Base-by-base conservation (phyloP, 2,797 vertebrate genomes). In the Aulostomus chinensis region DNA sequence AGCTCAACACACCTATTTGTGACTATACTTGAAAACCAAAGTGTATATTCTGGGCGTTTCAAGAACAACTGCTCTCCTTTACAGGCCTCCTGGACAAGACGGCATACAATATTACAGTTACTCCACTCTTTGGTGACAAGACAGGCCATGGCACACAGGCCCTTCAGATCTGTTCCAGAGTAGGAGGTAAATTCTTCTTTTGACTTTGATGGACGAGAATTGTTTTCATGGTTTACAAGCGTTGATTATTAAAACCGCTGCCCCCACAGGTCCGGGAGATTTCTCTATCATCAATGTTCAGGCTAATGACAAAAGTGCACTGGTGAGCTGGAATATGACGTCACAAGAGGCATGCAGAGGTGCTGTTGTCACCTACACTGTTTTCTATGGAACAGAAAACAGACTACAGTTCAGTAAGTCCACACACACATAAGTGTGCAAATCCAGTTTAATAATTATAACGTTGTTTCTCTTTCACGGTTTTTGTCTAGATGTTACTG, bases 101-200 rank as follows among this genome's bases (percentile, higher is more conserved):
- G 22, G 57, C 36, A 0, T 90, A 88, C 52, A 61, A 68, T 9
- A 79, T 91, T 9, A 86, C 86, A 24, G 79, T 91, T 3, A 88
- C 86, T 9, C 82, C 88, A 3, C 61, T 91, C 10, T 69, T 83
- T 34, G 38, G 12, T 20, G 35, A 68, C 28, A 63, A 47, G 38
- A 73, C 85, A 0, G 88, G 89, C 16, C 72, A 41, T 0, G 37
- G 76, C 30, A 24, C 37, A n/a, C 41, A 66, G 18, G 63, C 34
- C 5, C 21, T 14, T 16, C 60, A 43, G 4, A 50, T 84, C 53
- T 91, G 87, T 65, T 81, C 79, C 21, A 55, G 58, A 15, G 2
- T 56, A 0, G 64, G 70, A 81, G 84, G 89, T 91, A 73, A 0
- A 3, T 3, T 11, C 14, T 26, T 40, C 7, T 2, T 22, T 42